phyloP scores from a whole-genome alignment of 2,797 vertebrate genomes.

The Scarus forsteni region DNA sequence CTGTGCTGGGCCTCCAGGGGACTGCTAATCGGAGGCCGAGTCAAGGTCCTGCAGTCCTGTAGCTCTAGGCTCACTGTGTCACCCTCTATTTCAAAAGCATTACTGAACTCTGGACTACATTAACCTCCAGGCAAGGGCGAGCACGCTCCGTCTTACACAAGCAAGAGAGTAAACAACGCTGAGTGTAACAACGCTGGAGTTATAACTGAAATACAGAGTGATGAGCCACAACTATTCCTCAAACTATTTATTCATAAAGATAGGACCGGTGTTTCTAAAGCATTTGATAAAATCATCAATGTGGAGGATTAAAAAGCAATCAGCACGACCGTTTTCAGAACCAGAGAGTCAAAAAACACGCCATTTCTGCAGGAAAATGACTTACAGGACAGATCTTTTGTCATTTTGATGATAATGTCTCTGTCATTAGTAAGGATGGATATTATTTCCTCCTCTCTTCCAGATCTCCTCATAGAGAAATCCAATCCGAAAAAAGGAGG shows the following conservation, averaged over 20 bases:
- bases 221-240: slow-evolving; percentile 38
- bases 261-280: slow-evolving; percentile 25
- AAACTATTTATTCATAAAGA: slow-evolving; percentile 28
- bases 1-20: slow-evolving; percentile 53
- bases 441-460: slow-evolving; percentile 41
- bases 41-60: slow-evolving; percentile 52
- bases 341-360: slow-evolving; percentile 65
- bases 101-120: slow-evolving; percentile 50
- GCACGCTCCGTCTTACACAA: slow-evolving; percentile 49
- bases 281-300: slow-evolving; percentile 59
- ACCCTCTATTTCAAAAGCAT: slow-evolving; percentile 56
- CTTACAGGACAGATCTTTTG: slow-evolving; percentile 56
- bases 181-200: slow-evolving; percentile 8
- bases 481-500: slow-evolving; percentile 21
- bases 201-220: slow-evolving; percentile 14
- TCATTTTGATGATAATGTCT: slow-evolving; percentile 72
- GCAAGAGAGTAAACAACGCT: slow-evolving; percentile 45
- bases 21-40: slow-evolving; percentile 61
- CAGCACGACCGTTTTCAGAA: slow-evolving; percentile 60
- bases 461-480: slow-evolving; percentile 37
- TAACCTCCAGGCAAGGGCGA: slow-evolving; percentile 55
- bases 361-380: slow-evolving; percentile 65
- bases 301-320: slow-evolving; percentile 62
- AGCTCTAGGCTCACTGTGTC: slow-evolving; percentile 52
- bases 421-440: slow-evolving; percentile 62